Percentiles rank a stretch among this genome's conserved stretches.
These are phyloP conservation scores for Neolamprologus toae DNA, from an alignment of 2,113 vertebrate genomes.

Conservation along the genomic window DNA sequence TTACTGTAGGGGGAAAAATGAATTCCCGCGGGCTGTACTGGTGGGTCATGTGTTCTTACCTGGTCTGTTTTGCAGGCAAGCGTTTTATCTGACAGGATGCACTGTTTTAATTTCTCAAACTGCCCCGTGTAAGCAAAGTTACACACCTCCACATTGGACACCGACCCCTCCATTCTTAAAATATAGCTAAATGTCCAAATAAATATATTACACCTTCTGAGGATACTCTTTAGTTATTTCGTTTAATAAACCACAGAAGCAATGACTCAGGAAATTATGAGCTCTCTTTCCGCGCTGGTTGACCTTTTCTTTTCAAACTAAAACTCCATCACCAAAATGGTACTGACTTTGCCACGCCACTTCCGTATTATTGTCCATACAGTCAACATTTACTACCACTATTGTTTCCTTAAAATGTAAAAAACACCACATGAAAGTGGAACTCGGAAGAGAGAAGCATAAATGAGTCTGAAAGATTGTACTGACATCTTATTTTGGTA, in stretches of 20 bases:
- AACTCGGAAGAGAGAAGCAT: neutral
- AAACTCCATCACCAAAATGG: neutral
- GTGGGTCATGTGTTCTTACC: slow-evolving; percentile 64
- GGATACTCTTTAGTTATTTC: neutral
- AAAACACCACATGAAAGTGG: rapidly evolving
- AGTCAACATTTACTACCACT: neutral
- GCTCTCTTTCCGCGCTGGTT: slow-evolving; percentile 4
- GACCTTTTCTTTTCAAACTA: slow-evolving; percentile 19
- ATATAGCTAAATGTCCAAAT: neutral
- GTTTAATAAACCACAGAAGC: neutral
- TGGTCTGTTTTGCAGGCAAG: slow-evolving; percentile 83
- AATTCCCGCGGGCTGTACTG: neutral
- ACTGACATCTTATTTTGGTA: slow-evolving; percentile 21
- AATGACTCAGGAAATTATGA: slow-evolving; percentile 52
- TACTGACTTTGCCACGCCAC: neutral
- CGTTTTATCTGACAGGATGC: slow-evolving; percentile 75
- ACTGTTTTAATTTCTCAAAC: slow-evolving; percentile 78
- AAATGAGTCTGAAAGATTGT: neutral
- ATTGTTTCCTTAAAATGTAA: neutral
- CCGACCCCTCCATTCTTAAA: slow-evolving; percentile 73
- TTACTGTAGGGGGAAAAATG: neutral
- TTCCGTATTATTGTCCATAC: neutral
- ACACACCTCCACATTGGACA: slow-evolving; percentile 85
- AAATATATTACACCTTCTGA: neutral
- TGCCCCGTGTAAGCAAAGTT: slow-evolving; percentile 83